Base-by-base conservation (phyloP, 2,888 invertebrate species). In the Odontocolon sp. region DNA sequence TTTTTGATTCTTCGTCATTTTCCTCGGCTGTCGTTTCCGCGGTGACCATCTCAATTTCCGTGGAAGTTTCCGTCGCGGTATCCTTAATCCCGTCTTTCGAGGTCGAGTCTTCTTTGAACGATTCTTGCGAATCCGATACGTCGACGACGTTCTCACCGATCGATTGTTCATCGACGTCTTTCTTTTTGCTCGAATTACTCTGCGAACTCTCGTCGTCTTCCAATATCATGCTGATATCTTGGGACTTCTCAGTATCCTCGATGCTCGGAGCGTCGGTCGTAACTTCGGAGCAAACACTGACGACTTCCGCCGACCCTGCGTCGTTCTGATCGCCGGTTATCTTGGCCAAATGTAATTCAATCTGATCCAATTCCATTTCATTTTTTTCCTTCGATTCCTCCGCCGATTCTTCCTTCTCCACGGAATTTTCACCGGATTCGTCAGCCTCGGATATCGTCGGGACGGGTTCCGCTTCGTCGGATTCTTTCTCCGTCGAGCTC, bases 161-260 rank as follows among this genome's bases (percentile, higher is more conserved):
- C 8, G 81, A 82, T 40, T 80, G 78, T 38, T 82, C 82, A 1
- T 64, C 71, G 23, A 70, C 36, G 71, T 87, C 85, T 52, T 84
- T 85, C 68, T 85, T 87, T 21, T 80, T 81, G 3, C 80, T 82
- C 3, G 64, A 78, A 23, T 72, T 82, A 33, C 82, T 82, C 31
- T 73, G 78, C 3, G 64, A 80, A 52, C 83, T 86, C 33, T 84
- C 85, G 3, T 87, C 87, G 6, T 86, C 87, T 56, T 87, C 87
- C 31, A 87, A 73, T 59, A 87, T 87, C 54, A 84, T 75, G 69
- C 86, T 84, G 23, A 87, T 87, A 3, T 87, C 87, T 50, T 87
- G 85, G 0, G 87, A 86, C 42, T 87, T 87, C 40, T 87, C 88
- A 1, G 80, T 83, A 36, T 87, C 87, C 21, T 88, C 88, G 2